phyloP scores from a whole-genome alignment of 2,113 vertebrate genomes.

The Peromyscus maniculatus region DNA sequence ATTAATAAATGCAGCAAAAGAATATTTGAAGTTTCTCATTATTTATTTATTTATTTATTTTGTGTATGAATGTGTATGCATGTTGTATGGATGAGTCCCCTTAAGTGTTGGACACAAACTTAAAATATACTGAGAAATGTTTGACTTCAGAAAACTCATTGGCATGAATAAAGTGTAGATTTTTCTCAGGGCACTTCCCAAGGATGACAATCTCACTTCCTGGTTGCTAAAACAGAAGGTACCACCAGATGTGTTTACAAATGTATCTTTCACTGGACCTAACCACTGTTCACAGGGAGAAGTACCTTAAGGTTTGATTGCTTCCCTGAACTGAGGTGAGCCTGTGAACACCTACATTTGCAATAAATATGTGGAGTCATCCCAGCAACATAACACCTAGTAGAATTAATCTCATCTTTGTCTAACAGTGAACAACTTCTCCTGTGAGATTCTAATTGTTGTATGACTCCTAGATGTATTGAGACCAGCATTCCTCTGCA shows the following conservation, averaged over 20 bases:
- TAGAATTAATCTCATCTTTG: neutral
- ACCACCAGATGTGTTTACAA: neutral
- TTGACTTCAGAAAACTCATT: neutral
- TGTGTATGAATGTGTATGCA: neutral
- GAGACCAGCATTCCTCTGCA: neutral
- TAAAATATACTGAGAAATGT: neutral
- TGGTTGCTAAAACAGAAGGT: neutral
- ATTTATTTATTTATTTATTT: neutral
- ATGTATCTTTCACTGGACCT: neutral
- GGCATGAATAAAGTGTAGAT: neutral
- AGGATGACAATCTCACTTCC: neutral
- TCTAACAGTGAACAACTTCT: neutral
- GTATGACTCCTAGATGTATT: neutral
- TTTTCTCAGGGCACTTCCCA: neutral
- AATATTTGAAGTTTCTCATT: neutral
- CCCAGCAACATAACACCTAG: accelerated
- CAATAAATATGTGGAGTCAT: accelerated
- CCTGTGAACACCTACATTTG: neutral
- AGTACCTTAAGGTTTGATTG: neutral
- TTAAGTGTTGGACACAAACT: neutral
- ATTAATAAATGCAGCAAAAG: neutral
- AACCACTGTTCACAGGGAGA: neutral
- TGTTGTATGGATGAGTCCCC: neutral
- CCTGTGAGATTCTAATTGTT: neutral
- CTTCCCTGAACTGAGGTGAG: neutral